phyloP scores from a whole-genome alignment of 2,888 invertebrate genomes.

The Megamerina dolium region DNA sequence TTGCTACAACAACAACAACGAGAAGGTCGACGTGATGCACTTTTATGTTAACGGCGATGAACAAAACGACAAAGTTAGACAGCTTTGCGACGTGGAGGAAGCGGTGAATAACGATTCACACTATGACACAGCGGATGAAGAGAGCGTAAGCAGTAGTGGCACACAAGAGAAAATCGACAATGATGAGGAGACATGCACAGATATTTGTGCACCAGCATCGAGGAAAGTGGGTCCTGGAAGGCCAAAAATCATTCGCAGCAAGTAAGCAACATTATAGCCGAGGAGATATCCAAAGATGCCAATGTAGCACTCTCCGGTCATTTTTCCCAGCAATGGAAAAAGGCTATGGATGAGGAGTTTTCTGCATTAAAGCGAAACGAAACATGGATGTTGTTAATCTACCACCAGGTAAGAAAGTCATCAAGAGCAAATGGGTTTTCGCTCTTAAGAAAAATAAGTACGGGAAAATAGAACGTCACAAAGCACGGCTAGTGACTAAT shows the following conservation, averaged over 20 bases:
- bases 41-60: neutral
- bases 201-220: constrained; percentile 8
- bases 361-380: constrained; percentile 14
- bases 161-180: constrained; percentile 2
- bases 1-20: no score
- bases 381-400: constrained; percentile 19
- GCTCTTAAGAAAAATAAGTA: constrained; percentile 11
- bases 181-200: constrained; percentile 2
- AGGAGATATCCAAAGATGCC: constrained; percentile 12
- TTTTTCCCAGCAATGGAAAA: constrained; percentile 13
- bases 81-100: neutral
- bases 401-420: constrained; percentile 13
- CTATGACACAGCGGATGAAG: constrained; percentile 1
- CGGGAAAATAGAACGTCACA: constrained; percentile 17
- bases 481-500: constrained; percentile 18
- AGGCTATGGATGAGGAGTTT: constrained; percentile 19
- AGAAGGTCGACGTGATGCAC: neutral
- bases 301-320: constrained; percentile 14
- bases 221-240: no score
- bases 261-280: constrained; percentile 7
- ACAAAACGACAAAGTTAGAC: neutral
- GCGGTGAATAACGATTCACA: neutral
- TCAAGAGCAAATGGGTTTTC: constrained; percentile 20
- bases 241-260: constrained; percentile 15
- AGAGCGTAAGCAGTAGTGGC: neutral